A percentile compares a stretch with the other conserved stretches of the same genome.
Evolutionary conservation across 2,113 vertebrate genomes (phyloP).

Genomic region (Pseudonaja textilis): DNA sequence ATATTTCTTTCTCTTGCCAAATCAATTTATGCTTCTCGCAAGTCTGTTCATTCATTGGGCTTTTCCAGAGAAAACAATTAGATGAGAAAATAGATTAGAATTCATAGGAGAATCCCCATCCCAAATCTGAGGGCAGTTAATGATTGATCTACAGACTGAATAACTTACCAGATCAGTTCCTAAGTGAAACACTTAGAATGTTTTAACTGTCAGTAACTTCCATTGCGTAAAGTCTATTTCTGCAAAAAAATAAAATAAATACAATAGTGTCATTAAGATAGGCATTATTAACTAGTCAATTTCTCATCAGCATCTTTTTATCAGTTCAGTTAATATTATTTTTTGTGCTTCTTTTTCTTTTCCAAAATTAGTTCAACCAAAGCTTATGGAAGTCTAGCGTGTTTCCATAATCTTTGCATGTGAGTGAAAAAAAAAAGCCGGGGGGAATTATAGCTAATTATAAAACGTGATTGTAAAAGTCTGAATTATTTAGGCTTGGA

Average conservation of each 20-base stretch:
- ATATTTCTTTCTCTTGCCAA: neutral
- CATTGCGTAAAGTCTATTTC: neutral
- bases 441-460: neutral
- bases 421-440: neutral
- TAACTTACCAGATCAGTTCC: neutral
- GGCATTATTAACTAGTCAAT: neutral
- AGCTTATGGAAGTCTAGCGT: neutral
- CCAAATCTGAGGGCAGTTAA: neutral
- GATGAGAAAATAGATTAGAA: neutral
- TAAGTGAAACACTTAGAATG: neutral
- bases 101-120: neutral
- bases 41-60: neutral
- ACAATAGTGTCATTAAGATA: neutral
- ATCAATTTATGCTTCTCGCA: neutral
- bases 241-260: neutral
- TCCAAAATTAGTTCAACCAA: neutral
- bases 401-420: neutral
- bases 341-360: neutral
- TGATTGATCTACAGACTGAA: neutral
- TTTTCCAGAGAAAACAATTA: neutral
- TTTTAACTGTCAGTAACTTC: neutral
- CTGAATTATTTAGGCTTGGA: neutral
- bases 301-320: neutral
- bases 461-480: constrained; percentile 8
- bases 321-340: neutral